These are phyloP conservation scores for Chymomyza amoena DNA, from an alignment of 2,888 invertebrate genomes.

Conservation along the genomic window DNA sequence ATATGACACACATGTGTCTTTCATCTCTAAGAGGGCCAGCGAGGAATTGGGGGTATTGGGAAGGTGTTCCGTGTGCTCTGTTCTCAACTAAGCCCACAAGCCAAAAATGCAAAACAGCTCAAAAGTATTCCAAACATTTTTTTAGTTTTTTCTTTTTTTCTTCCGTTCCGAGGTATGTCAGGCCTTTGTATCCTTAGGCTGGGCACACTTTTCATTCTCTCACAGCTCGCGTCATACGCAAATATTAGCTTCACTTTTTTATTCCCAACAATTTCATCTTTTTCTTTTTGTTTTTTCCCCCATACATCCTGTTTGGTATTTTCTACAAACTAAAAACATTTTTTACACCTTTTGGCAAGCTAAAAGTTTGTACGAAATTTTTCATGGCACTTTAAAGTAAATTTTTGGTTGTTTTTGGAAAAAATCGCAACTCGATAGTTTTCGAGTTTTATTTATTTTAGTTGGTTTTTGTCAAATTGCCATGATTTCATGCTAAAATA, in stretches of 20 bases:
- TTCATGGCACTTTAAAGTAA: background rate
- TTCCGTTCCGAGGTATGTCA: background rate
- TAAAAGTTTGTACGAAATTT: constrained; percentile 1
- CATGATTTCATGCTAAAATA: constrained; percentile 9
- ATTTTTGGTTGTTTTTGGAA: background rate
- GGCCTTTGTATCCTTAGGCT: background rate
- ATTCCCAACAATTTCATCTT: background rate
- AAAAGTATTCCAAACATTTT: constrained; percentile 66
- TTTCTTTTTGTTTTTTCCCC: background rate
- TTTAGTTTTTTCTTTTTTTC: constrained; percentile 14
- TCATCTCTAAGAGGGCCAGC: too few species aligned
- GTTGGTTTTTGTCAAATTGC: background rate
- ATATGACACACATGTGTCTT: background rate
- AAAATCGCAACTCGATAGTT: too few species aligned
- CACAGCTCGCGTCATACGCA: background rate
- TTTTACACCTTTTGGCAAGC: background rate
- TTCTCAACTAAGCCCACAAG: constrained; percentile 53
- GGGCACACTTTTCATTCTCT: background rate
- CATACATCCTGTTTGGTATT: background rate
- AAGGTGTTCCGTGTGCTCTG: background rate
- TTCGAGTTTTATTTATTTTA: too few species aligned
- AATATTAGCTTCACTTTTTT: background rate
- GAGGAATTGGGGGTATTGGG: background rate
- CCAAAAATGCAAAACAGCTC: constrained; percentile 70
- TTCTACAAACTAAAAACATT: background rate